Base-by-base conservation (phyloP, 1,140 invertebrate species). In the Cardiocondyla obscurior region DNA sequence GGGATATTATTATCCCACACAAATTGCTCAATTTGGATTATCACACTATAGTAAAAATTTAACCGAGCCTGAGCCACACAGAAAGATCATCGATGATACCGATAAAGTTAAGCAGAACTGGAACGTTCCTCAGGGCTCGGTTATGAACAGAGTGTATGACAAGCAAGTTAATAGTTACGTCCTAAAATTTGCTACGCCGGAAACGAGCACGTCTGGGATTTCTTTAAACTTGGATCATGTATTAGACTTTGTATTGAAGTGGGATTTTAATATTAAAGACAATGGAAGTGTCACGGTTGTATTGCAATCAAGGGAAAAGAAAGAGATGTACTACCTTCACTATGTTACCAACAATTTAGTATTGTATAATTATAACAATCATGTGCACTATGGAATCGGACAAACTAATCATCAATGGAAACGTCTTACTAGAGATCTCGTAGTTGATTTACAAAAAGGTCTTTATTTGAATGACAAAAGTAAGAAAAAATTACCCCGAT, bases 1-100 rank as follows among this genome's bases (percentile, higher is more conserved):
- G 58, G 99, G 98, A 0, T 99, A 99, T 93, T 99, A 97, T 92
- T 99, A 99, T 94, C 98, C 99, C 0, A 99, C 99, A 2, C 99
- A 99, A 95, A 99, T 99, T 85, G 98, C 99, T 4, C 99, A 99
- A 93, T 99, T 98, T 93, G 99, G 98, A 0, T 93, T 99, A 44
- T 98, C 98, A 30, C 99, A 99, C 94, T 99, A 99, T 94, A 99
- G 98, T 92, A 99, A 99, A 94, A 98, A 98, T 94, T 91, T 98
- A 19, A 97, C 97, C 0, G 97, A 98, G 88, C 95, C 96, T 0
- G 95, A 96, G 87, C 97, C 97, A 5, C 95, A 95, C 44, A 93
- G 95, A 82, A 96, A 95, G 86, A 85, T 96, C 0, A 93, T 98
- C 10, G 97, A 98, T 90, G 97, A 98, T 93, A 96, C 96, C 0